These are phyloP conservation scores for Peucedramus taeniatus DNA, from an alignment of 2,113 vertebrate genomes.

Conservation along the genomic window DNA sequence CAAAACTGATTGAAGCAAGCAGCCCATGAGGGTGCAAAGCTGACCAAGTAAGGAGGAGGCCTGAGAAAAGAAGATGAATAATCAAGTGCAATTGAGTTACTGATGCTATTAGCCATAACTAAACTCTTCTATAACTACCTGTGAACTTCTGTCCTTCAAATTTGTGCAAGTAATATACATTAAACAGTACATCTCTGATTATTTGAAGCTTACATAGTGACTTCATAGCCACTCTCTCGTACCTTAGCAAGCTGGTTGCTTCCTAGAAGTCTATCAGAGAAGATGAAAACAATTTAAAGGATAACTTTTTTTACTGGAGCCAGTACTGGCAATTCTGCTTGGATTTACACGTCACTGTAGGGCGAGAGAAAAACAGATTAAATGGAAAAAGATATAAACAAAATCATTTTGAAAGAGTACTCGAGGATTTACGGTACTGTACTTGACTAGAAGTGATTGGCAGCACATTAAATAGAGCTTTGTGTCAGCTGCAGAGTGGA, in stretches of 20 bases:
- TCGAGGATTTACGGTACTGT: constrained; percentile 60
- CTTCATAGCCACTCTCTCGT: not conserved
- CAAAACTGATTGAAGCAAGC: not conserved
- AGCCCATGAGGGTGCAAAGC: not conserved
- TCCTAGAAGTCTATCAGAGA: not conserved
- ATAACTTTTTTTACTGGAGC: not conserved
- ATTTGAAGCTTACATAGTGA: not conserved
- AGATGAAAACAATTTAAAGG: constrained; percentile 8
- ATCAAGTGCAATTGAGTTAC: not conserved
- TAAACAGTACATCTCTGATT: not conserved
- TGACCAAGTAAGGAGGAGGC: not conserved
- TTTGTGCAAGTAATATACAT: not conserved
- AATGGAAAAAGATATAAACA: constrained; percentile 42
- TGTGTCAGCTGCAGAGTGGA: constrained; percentile 67
- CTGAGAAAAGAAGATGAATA: not conserved
- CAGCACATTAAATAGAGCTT: constrained; percentile 72
- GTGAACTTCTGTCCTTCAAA: not conserved
- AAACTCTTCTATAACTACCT: not conserved
- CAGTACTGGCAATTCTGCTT: not conserved
- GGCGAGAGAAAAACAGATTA: constrained; percentile 2
- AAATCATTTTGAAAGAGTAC: constrained; percentile 47
- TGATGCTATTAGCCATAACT: not conserved
- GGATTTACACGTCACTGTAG: not conserved
- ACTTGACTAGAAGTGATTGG: constrained; percentile 64
- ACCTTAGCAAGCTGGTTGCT: not conserved